Base-by-base conservation (phyloP, 2,113 vertebrate genomes). In the Amazona vittata region DNA sequence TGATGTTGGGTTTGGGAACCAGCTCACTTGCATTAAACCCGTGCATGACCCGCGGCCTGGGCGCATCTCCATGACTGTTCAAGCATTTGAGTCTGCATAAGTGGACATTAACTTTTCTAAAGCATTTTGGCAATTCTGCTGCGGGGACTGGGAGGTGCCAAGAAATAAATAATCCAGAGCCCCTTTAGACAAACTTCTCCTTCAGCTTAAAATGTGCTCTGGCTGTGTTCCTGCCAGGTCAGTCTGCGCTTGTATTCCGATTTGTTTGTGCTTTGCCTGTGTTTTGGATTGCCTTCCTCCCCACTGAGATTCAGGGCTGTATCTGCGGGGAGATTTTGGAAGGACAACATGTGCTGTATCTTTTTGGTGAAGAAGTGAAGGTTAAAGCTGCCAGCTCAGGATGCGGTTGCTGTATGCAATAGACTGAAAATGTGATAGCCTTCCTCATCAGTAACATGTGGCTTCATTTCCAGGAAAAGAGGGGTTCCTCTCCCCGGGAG, bases 401-500 rank as follows among this genome's bases (percentile, higher is more conserved):
- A 26, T 8, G 7, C 0, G 2, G 5, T 17, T 33, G 64, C 47
- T n/a, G 28, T 5, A 5, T 9, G 29, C 17, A 71, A 29, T 1
- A 35, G 41, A 5, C 31, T 4, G 37, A 71, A 91, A 53, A 25
- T 20, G 52, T 0, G 1, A 35, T 68, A 53, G 11, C 12, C 44
- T 69, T 76, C 49, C n/a, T 52, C 12, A 2, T 79, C 64, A 24
- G 21, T 95, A 60, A 96, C 33, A 4, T 4, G 4, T 57, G 69
- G 6, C 44, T 74, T 60, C 0, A 0, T 77, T 94, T 78, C 33
- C 64, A 99, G 99, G 97, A 98, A 98, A 97, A 98, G 99, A 37
- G 98, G 98, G 11, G 98, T 99, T 50, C 0, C 26, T 24, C 98
- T 99, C 17, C 98, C 98, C 0, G 98, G 92, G 0, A 19, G 97